Conservation (phyloP, 1,140 invertebrate genomes). For the Mesaphorura yosii region DNA sequence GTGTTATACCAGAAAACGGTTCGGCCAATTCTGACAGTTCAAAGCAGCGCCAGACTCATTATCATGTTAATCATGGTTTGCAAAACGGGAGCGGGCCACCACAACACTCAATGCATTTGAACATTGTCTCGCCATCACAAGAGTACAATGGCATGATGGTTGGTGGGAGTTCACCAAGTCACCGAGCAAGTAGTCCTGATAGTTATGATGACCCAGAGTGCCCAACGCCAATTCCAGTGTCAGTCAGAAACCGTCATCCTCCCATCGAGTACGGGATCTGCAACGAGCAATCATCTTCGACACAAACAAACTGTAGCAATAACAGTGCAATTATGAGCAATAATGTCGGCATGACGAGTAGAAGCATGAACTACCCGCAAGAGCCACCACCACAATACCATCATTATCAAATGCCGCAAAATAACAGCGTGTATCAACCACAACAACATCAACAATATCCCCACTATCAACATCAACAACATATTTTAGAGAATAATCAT, state of each 20-base stretch:
- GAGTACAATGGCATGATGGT: slow-evolving; percentile 15
- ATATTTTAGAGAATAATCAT: slow-evolving; percentile 15
- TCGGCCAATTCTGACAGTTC: no score
- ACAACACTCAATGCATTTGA: slow-evolving; percentile 23
- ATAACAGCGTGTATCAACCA: slow-evolving; percentile 8
- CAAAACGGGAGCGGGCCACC: slow-evolving; percentile 4
- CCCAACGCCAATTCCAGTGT: slow-evolving; percentile 29
- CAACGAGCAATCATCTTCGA: no score
- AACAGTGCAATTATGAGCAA: no score
- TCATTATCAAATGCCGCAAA: slow-evolving; percentile 22
- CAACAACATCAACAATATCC: no score
- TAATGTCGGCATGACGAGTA: no score
- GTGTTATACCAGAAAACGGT: slow-evolving; percentile 17
- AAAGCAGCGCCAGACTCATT: background rate
- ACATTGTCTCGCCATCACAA: slow-evolving; percentile 9
- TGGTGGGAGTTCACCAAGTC: slow-evolving; percentile 24
- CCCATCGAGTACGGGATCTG: slow-evolving; percentile 25
- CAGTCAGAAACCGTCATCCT: slow-evolving; percentile 18
- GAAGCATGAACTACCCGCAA: slow-evolving; percentile 9
- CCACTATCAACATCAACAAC: no score
- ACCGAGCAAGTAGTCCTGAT: slow-evolving; percentile 24
- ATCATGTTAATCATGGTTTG: background rate
- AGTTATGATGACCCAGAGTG: slow-evolving; percentile 31
- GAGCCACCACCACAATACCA: slow-evolving; percentile 8
- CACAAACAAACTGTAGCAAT: no score